phyloP scores from a whole-genome alignment of 2,113 vertebrate species.

The Circaetus cinerascens region DNA sequence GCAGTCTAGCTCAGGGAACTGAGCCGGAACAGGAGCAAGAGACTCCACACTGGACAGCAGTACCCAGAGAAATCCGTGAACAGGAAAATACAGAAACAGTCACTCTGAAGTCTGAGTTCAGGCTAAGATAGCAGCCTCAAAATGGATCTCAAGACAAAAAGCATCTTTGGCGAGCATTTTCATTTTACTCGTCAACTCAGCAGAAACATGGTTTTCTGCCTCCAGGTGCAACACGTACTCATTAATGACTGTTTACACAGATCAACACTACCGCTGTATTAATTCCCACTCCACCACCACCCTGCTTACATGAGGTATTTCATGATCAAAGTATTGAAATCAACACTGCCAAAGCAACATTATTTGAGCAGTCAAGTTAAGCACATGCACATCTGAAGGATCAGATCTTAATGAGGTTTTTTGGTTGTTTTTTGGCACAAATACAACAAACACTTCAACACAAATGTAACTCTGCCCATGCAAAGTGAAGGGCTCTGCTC shows the following conservation, averaged over 20 bases:
- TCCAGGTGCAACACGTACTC: not conserved
- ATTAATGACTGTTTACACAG: constrained; percentile 12
- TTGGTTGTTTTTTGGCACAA: not conserved
- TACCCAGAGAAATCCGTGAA: not conserved
- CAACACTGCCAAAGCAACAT: not conserved
- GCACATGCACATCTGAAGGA: not conserved
- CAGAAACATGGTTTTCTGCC: not conserved
- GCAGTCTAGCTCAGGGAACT: not conserved
- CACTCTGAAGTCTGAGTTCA: not conserved
- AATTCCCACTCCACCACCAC: not conserved
- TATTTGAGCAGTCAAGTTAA: constrained; percentile 20
- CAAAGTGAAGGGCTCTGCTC: constrained; percentile 2
- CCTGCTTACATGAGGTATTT: not conserved
- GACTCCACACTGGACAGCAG: not conserved
- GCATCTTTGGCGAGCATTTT: not conserved
- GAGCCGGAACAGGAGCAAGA: not conserved
- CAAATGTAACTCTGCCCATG: not conserved
- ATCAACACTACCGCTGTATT: not conserved
- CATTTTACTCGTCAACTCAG: not conserved
- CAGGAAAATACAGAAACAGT: not conserved
- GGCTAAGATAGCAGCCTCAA: not conserved
- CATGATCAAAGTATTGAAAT: constrained; percentile 32
- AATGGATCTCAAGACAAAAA: not conserved
- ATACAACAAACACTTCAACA: constrained; percentile 7
- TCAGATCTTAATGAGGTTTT: constrained; percentile 20